phyloP scores from a whole-genome alignment of 2,888 invertebrate genomes.

The Hemistola chrysoprasaria region DNA sequence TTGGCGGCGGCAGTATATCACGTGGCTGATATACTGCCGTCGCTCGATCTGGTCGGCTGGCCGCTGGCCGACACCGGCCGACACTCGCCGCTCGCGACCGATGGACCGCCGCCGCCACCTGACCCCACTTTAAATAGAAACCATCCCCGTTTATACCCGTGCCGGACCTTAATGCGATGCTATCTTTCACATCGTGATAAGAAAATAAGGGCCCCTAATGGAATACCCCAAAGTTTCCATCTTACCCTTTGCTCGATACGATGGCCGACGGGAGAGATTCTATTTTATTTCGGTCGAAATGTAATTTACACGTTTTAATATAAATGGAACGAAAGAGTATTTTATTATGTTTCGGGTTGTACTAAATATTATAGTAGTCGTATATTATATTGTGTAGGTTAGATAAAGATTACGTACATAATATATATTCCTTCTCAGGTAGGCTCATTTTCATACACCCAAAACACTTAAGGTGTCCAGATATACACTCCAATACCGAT shows the following conservation, averaged over 20 bases:
- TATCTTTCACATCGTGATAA: conserved; percentile 64
- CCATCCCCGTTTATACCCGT: conserved; percentile 59
- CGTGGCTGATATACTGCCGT: too few species aligned
- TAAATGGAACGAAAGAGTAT: too few species aligned
- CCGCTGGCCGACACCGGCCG: conserved; percentile 33
- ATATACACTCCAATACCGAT: too few species aligned
- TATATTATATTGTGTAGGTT: too few species aligned
- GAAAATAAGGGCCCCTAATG: conserved; percentile 35
- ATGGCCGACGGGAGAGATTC: conserved; percentile 19
- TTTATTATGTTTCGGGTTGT: too few species aligned
- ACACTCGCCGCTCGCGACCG: conserved; percentile 26
- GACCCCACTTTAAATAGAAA: conserved; percentile 56
- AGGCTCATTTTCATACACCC: too few species aligned
- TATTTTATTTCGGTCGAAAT: conserved; percentile 10
- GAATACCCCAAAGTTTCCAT: conserved; percentile 27
- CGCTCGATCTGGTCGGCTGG: conserved; percentile 23
- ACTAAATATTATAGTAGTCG: too few species aligned
- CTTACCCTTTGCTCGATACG: conserved; percentile 23
- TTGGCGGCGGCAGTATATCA: conserved; percentile 23
- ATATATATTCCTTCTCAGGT: too few species aligned
- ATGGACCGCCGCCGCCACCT: conserved; percentile 41
- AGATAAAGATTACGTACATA: too few species aligned
- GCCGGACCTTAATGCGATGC: conserved; percentile 63
- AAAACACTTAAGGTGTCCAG: too few species aligned
- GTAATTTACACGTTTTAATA: too few species aligned